These are phyloP conservation scores for Autographa gamma DNA, from an alignment of 2,888 invertebrate species.

Conservation along the genomic window DNA sequence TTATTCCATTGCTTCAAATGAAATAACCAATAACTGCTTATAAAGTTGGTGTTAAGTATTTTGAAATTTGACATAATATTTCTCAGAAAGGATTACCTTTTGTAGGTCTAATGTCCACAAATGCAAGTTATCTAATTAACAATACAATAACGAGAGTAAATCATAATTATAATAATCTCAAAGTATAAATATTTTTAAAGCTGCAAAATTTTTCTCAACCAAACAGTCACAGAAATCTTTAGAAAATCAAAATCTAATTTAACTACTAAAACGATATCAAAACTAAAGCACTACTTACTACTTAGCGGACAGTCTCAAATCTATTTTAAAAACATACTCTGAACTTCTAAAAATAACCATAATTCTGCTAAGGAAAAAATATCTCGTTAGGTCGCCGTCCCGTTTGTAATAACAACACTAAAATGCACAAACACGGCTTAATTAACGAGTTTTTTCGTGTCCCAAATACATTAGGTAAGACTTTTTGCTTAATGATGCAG, in stretches of 20 bases:
- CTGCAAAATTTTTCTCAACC: too few species aligned
- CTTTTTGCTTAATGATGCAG: background rate
- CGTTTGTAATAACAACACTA: constrained; percentile 38
- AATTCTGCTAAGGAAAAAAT: constrained; percentile 46
- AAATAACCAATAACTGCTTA: too few species aligned
- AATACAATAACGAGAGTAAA: too few species aligned
- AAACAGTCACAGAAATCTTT: background rate
- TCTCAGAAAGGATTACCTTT: too few species aligned
- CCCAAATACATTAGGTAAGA: constrained; percentile 58
- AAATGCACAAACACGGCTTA: constrained; percentile 57
- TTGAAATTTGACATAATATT: too few species aligned
- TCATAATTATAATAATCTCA: too few species aligned
- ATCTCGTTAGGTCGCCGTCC: constrained; percentile 21
- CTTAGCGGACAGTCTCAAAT: constrained; percentile 27
- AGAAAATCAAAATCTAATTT: background rate
- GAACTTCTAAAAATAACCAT: constrained; percentile 47
- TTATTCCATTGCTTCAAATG: too few species aligned
- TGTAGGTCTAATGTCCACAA: too few species aligned
- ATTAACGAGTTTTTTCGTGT: constrained; percentile 59
- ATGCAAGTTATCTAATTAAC: too few species aligned
- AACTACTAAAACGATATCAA: constrained; percentile 24
- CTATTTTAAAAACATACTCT: constrained; percentile 43
- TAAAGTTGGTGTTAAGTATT: too few species aligned
- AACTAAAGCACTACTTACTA: constrained; percentile 31
- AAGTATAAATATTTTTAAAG: too few species aligned